Percentiles rank a stretch among this genome's conserved stretches.
Conservation (phyloP, 1,140 invertebrate species). For the Phymastichus coffea region DNA sequence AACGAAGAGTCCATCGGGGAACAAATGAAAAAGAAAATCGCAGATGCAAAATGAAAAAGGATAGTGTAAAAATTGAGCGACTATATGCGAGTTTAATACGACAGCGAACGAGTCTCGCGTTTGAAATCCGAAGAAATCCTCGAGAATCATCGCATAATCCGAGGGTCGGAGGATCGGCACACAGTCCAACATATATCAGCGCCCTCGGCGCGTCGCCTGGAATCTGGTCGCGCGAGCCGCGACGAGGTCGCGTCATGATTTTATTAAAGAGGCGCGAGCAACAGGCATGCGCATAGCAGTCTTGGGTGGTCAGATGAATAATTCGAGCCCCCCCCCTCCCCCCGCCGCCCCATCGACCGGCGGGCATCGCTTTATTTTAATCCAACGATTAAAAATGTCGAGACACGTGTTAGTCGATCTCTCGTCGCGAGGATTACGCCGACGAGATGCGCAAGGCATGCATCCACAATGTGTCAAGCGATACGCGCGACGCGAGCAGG, state of each 20-base stretch:
- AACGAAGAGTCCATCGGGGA: too few relatives aligned
- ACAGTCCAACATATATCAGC: background rate
- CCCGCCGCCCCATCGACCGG: background rate
- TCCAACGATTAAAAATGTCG: conserved; percentile 56
- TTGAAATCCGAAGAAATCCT: background rate
- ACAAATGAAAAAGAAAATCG: too few relatives aligned
- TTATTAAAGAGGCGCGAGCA: too few relatives aligned
- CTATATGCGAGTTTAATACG: conserved; percentile 20
- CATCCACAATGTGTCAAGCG: too few relatives aligned
- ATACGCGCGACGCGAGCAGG: too few relatives aligned
- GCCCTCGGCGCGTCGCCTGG: background rate
- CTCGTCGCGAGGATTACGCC: conserved; percentile 36
- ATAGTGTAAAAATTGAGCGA: too few relatives aligned
- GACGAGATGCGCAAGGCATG: too few relatives aligned
- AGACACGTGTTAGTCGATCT: conserved; percentile 53
- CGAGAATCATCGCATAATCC: conserved; percentile 12
- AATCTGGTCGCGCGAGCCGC: background rate
- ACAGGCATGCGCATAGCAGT: background rate
- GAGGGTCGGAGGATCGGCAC: background rate
- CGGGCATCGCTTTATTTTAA: conserved; percentile 36
- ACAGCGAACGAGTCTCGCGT: conserved; percentile 18
- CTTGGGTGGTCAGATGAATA: conserved; percentile 17
- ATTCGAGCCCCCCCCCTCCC: background rate
- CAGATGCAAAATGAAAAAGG: too few relatives aligned
- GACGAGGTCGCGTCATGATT: background rate